Evolutionary conservation across 2,113 vertebrate genomes (phyloP), one percentile per base, ranked within the genome.

Genomic region (Syngnathus scovelli): DNA sequence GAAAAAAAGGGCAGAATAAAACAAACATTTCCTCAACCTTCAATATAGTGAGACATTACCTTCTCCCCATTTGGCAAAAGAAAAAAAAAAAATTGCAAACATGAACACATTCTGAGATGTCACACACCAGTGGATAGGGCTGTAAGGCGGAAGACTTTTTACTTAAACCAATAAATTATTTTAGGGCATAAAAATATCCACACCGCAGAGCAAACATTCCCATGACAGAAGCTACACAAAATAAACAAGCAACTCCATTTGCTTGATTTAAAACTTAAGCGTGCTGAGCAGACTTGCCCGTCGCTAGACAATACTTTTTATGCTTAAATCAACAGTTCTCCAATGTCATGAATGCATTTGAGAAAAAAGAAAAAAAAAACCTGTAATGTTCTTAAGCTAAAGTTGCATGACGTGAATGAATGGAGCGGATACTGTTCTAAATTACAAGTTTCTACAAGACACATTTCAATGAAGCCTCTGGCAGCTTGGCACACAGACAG

Each of bases 401-500:
- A 69, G 73, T 59, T 60, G 75, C 0, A 54, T 74, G 77, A 71
- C 67, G 65, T 77, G 86, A 79, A 75, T 83, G 78, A 79, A 84
- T 83, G 61, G 59, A 80, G 68, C 64, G 75, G 77, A 82, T 85
- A 89, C 83, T 67, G 72, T 83, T 78, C 65, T 73, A 68, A 88
- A 84, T 74, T 87, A 85, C 82, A 88, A 79, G 87, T 91, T 90
- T 78, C 82, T 81, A 82, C 83, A 90, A 59, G 83, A 84, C 62
- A 78, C 54, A 11, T 76, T 78, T 48, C 81, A 72, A 77, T 83
- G 58, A 84, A 49, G 76, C 70, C 60, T 64, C 46, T 89, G 88
- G 82, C 80, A 92, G 84, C 75, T 83, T 67, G 76, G 82, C 74
- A 81, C 82, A 80, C 69, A 66, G 46, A 61, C 68, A 44, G 23